phyloP scores from a whole-genome alignment of 2,797 vertebrate species.

The Pseudomugil tenellus region DNA sequence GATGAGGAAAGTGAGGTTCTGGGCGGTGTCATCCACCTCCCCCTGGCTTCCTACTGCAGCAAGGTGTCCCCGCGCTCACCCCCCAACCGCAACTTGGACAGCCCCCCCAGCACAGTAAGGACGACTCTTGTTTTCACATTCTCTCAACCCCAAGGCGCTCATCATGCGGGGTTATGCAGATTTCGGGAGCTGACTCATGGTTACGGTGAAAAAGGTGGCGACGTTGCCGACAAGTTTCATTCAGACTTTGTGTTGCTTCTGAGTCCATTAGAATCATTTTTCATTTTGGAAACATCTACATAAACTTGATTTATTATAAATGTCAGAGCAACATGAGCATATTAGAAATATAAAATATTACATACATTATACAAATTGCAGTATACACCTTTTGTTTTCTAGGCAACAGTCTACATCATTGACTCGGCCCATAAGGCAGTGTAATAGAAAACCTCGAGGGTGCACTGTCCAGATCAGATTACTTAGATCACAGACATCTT shows the following conservation, averaged over 20 bases:
- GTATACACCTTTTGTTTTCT: background rate
- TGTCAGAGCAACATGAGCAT: background rate
- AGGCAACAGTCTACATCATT: constrained; percentile 6
- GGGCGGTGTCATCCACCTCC: constrained; percentile 98
- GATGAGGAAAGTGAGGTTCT: constrained; percentile 93
- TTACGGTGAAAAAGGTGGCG: background rate
- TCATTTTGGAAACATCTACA: background rate
- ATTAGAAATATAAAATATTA: too few species aligned
- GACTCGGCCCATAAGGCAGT: constrained; percentile 21
- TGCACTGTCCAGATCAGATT: constrained; percentile 45
- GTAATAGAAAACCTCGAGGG: constrained; percentile 6
- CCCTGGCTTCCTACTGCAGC: constrained; percentile 96
- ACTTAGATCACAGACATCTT: constrained; percentile 25
- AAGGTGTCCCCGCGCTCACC: constrained; percentile 94
- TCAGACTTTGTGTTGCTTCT: background rate
- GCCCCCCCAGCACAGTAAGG: constrained; percentile 87
- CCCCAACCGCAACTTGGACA: constrained; percentile 88
- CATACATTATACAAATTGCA: background rate
- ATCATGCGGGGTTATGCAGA: background rate
- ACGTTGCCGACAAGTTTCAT: background rate
- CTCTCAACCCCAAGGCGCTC: background rate
- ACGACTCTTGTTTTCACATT: fast-evolving
- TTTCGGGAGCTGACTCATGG: background rate
- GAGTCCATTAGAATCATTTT: background rate
- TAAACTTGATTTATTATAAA: background rate